Percentiles rank a stretch among this genome's conserved stretches.
Conservation (phyloP, 2,888 invertebrate species). For the Apamea crenata region DNA sequence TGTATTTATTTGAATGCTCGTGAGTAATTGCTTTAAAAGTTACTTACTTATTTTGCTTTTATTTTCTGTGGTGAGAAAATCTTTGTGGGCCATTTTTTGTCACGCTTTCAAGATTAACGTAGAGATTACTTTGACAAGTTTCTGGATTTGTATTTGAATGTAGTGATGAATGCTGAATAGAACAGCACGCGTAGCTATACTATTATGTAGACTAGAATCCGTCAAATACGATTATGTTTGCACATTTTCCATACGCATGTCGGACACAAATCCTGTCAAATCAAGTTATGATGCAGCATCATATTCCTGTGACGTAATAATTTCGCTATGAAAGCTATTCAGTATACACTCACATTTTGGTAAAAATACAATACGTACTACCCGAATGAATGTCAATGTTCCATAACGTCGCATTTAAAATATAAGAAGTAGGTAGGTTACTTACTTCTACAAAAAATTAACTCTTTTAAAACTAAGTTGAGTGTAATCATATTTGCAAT, state of each 20-base stretch:
- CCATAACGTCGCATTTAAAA: neutral
- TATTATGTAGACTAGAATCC: neutral
- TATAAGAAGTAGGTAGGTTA: neutral
- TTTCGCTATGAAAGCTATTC: neutral
- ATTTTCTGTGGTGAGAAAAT: slow-evolving; percentile 16
- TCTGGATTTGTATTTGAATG: slow-evolving; percentile 16
- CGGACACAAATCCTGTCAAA: neutral
- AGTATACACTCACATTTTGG: too few species aligned
- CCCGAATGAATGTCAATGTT: neutral
- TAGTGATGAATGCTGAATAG: neutral
- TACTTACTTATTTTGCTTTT: slow-evolving; percentile 40
- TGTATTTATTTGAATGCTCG: slow-evolving; percentile 64
- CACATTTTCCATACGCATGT: neutral
- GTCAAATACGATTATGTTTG: slow-evolving; percentile 3
- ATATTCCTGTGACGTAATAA: neutral
- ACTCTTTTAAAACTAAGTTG: neutral
- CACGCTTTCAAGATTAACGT: slow-evolving; percentile 35
- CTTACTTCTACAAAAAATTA: too few species aligned
- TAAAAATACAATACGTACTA: neutral
- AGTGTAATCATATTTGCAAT: neutral
- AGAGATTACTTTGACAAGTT: slow-evolving; percentile 13
- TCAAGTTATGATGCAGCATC: neutral
- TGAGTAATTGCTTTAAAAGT: slow-evolving; percentile 61
- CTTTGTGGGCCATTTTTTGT: neutral
- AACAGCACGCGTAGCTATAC: neutral